These are phyloP conservation scores for Sprattus sprattus DNA, from an alignment of 2,113 vertebrate species.

Conservation along the genomic window DNA sequence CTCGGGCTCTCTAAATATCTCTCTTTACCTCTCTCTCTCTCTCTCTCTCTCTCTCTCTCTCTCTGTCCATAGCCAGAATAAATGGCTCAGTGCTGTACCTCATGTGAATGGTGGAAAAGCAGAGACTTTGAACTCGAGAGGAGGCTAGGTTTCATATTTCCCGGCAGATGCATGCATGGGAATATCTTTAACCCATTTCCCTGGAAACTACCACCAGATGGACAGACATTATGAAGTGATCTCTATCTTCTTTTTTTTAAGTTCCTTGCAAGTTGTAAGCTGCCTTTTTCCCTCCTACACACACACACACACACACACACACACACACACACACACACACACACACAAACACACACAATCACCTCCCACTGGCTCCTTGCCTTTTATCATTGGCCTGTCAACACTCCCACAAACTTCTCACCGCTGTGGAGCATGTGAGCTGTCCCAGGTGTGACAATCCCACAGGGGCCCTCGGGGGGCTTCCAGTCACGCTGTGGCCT, in stretches of 20 bases:
- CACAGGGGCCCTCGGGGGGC: conserved; percentile 8
- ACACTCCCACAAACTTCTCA: conserved; percentile 26
- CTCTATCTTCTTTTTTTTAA: conserved; percentile 21
- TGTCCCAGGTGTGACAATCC: conserved; percentile 36
- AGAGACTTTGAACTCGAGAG: background rate
- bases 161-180: background rate
- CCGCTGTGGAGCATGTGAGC: conserved; percentile 16
- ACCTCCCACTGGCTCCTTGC: background rate
- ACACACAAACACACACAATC: background rate
- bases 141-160: background rate
- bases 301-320: background rate
- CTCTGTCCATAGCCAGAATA: background rate
- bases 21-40: background rate
- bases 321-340: background rate
- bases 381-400: conserved; percentile 11
- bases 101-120: background rate
- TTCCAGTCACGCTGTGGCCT: too few relatives aligned
- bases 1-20: background rate
- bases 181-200: background rate
- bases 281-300: background rate
- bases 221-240: background rate
- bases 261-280: conserved; percentile 20
- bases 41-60: background rate
- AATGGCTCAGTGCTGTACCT: background rate
- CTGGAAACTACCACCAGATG: background rate